Evolutionary conservation across 2,797 vertebrate genomes (phyloP), one percentile per base, ranked within the genome.

Genomic region (Tokudaia muenninki): DNA sequence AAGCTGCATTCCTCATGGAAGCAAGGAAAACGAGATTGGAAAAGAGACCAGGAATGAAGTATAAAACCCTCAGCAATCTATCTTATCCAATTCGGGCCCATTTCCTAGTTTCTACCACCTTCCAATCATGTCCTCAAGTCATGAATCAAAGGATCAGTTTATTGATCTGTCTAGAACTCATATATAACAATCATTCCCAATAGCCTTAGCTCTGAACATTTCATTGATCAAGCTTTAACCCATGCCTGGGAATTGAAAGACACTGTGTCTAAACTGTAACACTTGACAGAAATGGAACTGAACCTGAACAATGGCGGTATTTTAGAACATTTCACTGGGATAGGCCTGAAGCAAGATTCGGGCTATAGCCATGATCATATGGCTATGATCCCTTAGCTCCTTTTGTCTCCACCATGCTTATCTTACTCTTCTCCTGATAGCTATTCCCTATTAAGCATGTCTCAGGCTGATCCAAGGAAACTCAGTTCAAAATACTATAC

Each of bases 391-490:
- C 37, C 31, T 78, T 31, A 47, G 52, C 1, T 47, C 67, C 87
- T 34, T 19, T 70, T 17, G n/a, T 11, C 3, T 34, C 26, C 59
- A 1, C 50, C 3, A 14, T 21, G 21, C 9, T 29, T 17, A 4
- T 12, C 41, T 80, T 7, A 19, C 3, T 11, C 14, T 88, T 44
- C 87, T 90, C 37, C 75, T n/a, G n/a, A 84, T 3, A 80, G 17
- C 13, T 37, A 2, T 41, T 79, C 10, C 34, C 44, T 3, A 37
- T 1, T 65, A 86, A 75, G 44, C 6, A 55, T 0, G 0, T 24
- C 44, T 80, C 41, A 52, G 21, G 22, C 26, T 37, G 81, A 63
- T 37, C 50, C 44, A 24, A 2, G 2, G 59, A 94, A 88, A 80
- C 81, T 24, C 4, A 24, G 24, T 12, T 52, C 50, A 84, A 91